Evolutionary conservation across 2,797 vertebrate genomes (phyloP).

Genomic region (Gadopsis marmoratus): DNA sequence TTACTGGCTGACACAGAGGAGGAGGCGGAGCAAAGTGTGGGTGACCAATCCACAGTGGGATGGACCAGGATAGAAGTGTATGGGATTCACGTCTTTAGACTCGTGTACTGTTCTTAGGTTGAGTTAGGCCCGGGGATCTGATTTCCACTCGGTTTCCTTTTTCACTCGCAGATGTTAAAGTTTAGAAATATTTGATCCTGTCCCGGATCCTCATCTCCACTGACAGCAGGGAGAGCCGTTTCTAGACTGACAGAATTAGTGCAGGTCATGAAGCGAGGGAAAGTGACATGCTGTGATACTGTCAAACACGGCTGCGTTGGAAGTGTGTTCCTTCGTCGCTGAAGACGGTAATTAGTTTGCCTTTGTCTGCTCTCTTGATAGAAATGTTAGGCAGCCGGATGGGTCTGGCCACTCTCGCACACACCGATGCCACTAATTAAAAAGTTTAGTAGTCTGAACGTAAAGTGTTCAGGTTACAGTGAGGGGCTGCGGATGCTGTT

Average conservation of each 20-base stretch:
- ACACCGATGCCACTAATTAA: constrained; percentile 50
- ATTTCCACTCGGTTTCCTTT: neutral
- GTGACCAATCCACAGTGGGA: constrained; percentile 23
- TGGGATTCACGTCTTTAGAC: constrained; percentile 1
- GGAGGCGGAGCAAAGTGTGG: constrained; percentile 29
- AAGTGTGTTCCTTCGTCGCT: constrained; percentile 29
- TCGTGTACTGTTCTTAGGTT: neutral
- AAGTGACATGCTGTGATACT: constrained; percentile 44
- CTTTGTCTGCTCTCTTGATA: constrained; percentile 51
- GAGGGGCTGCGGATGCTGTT: constrained; percentile 26
- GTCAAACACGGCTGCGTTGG: constrained; percentile 39
- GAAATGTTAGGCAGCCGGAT: constrained; percentile 34
- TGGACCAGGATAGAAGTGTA: neutral
- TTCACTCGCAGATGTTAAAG: constrained; percentile 18
- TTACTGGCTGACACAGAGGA: constrained; percentile 27
- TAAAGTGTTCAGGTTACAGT: constrained; percentile 24
- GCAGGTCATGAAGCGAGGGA: constrained; percentile 43
- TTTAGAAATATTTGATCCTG: constrained; percentile 39
- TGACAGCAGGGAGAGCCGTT: constrained; percentile 32
- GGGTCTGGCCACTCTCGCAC: constrained; percentile 12
- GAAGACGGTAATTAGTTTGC: constrained; percentile 53
- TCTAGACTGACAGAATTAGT: constrained; percentile 37
- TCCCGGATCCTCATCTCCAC: constrained; percentile 14
- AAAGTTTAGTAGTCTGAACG: constrained; percentile 54
- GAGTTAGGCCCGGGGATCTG: constrained; percentile 4